Conservation (phyloP, 2,113 vertebrate species). For the Furnarius figulus region DNA sequence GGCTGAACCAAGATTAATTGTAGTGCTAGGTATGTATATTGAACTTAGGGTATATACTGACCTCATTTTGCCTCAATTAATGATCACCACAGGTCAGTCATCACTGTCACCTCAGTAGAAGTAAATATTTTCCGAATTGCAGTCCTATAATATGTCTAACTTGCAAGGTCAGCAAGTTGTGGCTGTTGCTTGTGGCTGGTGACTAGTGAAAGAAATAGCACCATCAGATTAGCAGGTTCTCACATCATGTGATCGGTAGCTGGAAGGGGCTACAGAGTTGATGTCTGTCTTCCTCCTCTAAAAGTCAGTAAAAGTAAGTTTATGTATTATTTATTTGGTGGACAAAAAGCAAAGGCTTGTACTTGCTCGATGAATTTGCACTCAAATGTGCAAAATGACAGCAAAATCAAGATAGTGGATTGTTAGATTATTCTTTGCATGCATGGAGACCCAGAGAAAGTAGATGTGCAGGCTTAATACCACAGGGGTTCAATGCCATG, state of each 20-base stretch:
- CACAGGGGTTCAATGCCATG: rapidly evolving
- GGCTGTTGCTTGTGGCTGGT: not conserved
- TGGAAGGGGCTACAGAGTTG: not conserved
- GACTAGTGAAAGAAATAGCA: not conserved
- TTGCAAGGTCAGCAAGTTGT: not conserved
- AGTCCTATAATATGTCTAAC: not conserved
- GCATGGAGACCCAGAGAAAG: not conserved
- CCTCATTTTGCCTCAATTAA: constrained; percentile 20
- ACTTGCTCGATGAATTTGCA: not conserved
- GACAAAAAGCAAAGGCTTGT: not conserved
- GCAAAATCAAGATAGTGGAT: not conserved
- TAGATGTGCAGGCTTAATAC: not conserved
- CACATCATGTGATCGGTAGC: not conserved
- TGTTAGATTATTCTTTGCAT: not conserved
- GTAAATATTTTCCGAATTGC: constrained; percentile 2
- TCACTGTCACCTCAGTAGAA: not conserved
- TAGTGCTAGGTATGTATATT: constrained; percentile 6
- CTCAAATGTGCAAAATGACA: not conserved
- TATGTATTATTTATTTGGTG: not conserved
- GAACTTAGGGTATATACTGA: not conserved
- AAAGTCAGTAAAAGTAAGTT: not conserved
- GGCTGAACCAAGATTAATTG: not conserved
- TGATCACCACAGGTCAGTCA: not conserved
- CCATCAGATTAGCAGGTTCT: not conserved
- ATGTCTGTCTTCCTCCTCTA: not conserved